Evolutionary conservation across 2,113 vertebrate genomes (phyloP), one percentile per base, ranked within the genome.

Genomic region (Misgurnus mizolepis): DNA sequence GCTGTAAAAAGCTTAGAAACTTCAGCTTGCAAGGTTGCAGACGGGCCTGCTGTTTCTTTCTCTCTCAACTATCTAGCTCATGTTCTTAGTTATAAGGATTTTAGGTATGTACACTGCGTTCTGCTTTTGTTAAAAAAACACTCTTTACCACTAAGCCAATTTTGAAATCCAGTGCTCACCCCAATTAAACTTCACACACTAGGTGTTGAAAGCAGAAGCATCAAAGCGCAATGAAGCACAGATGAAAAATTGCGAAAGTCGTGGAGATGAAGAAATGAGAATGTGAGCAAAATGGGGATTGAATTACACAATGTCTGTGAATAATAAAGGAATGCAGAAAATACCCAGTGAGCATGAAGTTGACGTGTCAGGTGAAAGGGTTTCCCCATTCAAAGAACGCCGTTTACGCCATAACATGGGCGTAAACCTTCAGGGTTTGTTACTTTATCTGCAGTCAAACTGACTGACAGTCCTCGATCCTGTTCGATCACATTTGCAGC

Each of bases 401-500:
- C 18, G 39, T 4, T 56, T 56, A 15, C 12, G 55, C 17, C 41
- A 45, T 77, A 27, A 41, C 34, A 66, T 50, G 75, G 75, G 75
- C 40, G 61, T 41, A 22, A 47, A 18, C 75, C 5, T 10, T 73
- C 14, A 50, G 18, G 15, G 2, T 65, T 74, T 74, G 73, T 76
- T 65, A 18, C 22, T 53, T 53, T 65, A 65, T 65, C 65, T 76
- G 41, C 15, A 41, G 62, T 61, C 41, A 15, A n/a, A 14, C 47
- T 76, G 74, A 40, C 45, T 40, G 34, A 47, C 45, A 76, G 61
- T 47, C 34, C 34, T 76, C 34, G n/a, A 76, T 34, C 74, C 49
- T 62, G 74, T 76, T 76, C 55, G 74, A 76, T 66, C 17, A 66
- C 74, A 76, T 76, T 76, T 65, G 58, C 61, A 18, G 12, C 15